Evolutionary conservation across 1,140 invertebrate species (phyloP), one percentile per base, ranked within the genome.

Genomic region (Drosophila ogumai): DNA sequence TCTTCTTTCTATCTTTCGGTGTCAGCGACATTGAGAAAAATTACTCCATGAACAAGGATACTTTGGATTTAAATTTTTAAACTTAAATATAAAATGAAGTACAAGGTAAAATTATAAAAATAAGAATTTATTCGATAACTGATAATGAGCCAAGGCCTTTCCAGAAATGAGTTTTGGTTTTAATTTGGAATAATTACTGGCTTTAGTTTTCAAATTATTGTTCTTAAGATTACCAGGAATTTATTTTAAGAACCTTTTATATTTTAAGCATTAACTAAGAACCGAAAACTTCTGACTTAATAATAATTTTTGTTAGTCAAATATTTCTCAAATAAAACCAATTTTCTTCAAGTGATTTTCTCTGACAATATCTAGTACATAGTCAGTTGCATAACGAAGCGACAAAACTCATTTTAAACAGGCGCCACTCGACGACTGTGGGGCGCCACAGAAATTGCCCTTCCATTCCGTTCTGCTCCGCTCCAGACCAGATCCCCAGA

Each of bases 331-430:
- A 15, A 13, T 5, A 15, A 36, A 36, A 38, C 22, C 19, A 5
- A 0, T 34, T 56, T 34, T 28, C 6, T n/a, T 28, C 2, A 4
- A 38, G 41, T 72, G 34, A 36, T 12, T 31, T 31, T 71, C 10
- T 12, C n/a, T 31, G 19, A n/a, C 40, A 49, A 56, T 57, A 34
- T 47, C 34, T 59, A 58, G 61, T 50, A 22, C 38, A 65, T 60
- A 55, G 64, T 76, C 75, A 77, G 74, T 77, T 77, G 74, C 75
- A 77, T 77, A 69, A 77, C 75, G 74, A 69, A 77, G 75, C 74
- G 64, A 78, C 65, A 71, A 78, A 78, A 71, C 56, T 78, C 64
- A 78, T 78, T 78, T 77, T 57, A 78, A 78, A 78, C 75, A 78
- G 75, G 75, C 75, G 75, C 75, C 75, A 78, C 64, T 77, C 43